Conservation (phyloP, 2,888 invertebrate species). For the Andrena chrysosceles region DNA sequence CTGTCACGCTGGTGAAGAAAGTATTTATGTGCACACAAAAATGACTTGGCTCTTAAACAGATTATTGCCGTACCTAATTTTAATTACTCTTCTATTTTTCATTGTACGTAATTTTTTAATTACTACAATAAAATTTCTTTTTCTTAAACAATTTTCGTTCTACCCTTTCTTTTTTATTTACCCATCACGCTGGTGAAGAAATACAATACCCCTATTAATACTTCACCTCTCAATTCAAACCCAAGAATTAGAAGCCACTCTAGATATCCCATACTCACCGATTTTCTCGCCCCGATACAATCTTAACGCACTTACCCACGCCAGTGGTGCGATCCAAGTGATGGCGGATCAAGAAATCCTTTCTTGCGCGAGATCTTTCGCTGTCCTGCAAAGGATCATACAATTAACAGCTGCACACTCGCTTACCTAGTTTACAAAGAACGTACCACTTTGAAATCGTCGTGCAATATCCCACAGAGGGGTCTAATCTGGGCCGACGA, state of each 20-base stretch:
- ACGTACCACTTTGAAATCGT: constrained; percentile 80
- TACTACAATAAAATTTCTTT: too few species aligned
- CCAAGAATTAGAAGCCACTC: neutral
- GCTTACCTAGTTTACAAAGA: neutral
- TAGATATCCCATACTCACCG: neutral
- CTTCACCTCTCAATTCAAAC: too few species aligned
- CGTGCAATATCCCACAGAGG: constrained; percentile 78
- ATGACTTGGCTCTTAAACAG: too few species aligned
- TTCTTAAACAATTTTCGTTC: too few species aligned
- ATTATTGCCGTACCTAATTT: too few species aligned
- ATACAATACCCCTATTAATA: too few species aligned
- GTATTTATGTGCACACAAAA: too few species aligned
- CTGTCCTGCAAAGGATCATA: constrained; percentile 76
- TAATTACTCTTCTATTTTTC: too few species aligned
- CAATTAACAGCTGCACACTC: neutral
- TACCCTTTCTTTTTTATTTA: too few species aligned
- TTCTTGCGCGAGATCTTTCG: constrained; percentile 85
- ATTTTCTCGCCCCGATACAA: neutral
- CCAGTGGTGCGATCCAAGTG: constrained; percentile 91
- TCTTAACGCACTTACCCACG: constrained; percentile 85
- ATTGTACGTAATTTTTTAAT: too few species aligned
- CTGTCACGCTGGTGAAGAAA: too few species aligned
- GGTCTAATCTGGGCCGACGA: constrained; percentile 83
- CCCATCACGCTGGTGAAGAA: too few species aligned
- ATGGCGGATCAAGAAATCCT: constrained; percentile 89